Conservation (phyloP, 2,797 vertebrate species). For the Loris lydekkerianus region DNA sequence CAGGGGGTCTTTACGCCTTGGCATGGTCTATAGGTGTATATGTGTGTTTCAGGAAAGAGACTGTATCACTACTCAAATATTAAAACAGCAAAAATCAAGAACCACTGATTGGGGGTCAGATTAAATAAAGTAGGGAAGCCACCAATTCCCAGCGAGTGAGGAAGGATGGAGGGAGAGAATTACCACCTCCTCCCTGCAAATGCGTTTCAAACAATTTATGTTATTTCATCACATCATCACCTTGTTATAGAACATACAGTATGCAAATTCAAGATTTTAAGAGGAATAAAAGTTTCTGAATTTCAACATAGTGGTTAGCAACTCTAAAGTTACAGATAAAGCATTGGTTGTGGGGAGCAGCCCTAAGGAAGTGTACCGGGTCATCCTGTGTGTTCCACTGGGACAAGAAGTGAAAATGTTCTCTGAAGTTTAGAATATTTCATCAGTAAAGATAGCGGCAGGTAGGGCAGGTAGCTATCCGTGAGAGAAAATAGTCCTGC, state of each 20-base stretch:
- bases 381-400: not conserved
- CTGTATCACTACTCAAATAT: not conserved
- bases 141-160: not conserved
- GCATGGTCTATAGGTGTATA: no score
- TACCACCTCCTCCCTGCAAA: not conserved
- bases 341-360: not conserved
- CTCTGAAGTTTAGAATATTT: not conserved
- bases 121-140: not conserved
- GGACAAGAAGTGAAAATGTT: not conserved
- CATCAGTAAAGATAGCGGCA: not conserved
- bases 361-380: not conserved
- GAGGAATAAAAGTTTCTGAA: not conserved
- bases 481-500: not conserved
- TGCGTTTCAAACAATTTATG: not conserved
- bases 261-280: constrained; percentile 1
- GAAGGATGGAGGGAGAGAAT: not conserved
- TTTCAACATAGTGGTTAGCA: not conserved
- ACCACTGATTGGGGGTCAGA: not conserved
- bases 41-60: not conserved
- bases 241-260: not conserved
- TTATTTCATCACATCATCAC: constrained; percentile 3
- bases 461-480: not conserved
- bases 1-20: not conserved
- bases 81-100: not conserved
- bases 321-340: not conserved